Conservation (phyloP, 35 echinoderm and acorn worm species). For the Hemicentrotus pulcherrimus region DNA sequence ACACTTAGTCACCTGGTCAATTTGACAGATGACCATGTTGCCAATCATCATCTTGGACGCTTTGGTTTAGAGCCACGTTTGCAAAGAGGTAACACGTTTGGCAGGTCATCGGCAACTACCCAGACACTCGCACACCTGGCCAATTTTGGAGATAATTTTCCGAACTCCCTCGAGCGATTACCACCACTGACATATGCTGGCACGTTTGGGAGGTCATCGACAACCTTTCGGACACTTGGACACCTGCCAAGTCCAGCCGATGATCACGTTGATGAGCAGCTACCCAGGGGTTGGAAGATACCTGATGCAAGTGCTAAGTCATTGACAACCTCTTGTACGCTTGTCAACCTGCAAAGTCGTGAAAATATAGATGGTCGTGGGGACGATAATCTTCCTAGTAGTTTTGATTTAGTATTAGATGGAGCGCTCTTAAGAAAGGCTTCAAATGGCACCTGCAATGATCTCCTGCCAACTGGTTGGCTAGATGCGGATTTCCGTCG, state of each 20-base stretch:
- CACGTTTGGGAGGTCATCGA: not conserved
- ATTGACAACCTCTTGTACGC: not conserved
- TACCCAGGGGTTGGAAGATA: not conserved
- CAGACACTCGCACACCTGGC: not conserved
- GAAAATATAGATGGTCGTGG: not conserved
- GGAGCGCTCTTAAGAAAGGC: not conserved
- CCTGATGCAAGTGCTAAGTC: not conserved
- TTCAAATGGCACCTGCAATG: not conserved
- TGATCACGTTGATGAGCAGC: not conserved
- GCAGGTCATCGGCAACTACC: not conserved
- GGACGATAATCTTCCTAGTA: not conserved
- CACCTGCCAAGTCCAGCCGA: not conserved
- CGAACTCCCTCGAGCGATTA: not conserved
- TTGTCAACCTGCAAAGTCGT: not conserved
- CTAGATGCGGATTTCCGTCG: not conserved
- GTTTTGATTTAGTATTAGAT: not conserved
- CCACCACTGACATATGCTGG: not conserved
- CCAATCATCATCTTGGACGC: not conserved
- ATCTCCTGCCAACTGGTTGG: not conserved
- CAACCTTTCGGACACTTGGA: not conserved
- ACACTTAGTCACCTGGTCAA: not conserved
- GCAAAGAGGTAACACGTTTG: not conserved
- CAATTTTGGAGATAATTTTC: not conserved
- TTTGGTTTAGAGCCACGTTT: not conserved
- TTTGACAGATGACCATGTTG: not conserved